phyloP scores from a whole-genome alignment of 2,797 vertebrate species.

The Carduelis carduelis region DNA sequence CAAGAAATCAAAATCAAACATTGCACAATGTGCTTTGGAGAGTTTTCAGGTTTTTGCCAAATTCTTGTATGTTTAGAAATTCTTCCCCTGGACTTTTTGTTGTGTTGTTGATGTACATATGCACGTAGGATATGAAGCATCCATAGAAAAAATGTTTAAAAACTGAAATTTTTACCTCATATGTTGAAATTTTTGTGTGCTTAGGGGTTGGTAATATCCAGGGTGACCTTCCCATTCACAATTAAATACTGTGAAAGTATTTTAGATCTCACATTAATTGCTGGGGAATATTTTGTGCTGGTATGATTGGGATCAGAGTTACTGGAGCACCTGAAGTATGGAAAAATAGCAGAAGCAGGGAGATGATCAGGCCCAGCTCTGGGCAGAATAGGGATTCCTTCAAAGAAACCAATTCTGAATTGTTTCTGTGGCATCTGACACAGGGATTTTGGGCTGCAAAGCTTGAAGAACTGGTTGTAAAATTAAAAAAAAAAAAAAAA shows the following conservation, averaged over 20 bases:
- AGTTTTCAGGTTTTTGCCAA: background rate
- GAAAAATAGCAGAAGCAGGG: background rate
- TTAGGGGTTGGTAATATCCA: background rate
- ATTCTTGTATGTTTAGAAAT: background rate
- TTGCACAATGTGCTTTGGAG: background rate
- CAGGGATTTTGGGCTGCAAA: background rate
- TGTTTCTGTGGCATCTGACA: background rate
- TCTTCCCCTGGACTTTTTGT: background rate
- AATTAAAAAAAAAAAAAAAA: background rate
- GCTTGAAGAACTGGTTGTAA: background rate
- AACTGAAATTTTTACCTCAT: background rate
- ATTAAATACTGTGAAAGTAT: background rate
- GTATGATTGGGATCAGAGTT: background rate
- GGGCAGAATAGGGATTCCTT: background rate
- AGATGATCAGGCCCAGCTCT: background rate
- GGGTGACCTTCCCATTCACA: background rate
- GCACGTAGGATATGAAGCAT: accelerated
- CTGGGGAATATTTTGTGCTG: background rate
- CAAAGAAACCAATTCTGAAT: background rate
- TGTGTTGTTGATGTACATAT: background rate
- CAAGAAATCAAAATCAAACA: background rate
- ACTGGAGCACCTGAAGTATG: background rate
- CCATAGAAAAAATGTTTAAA: background rate
- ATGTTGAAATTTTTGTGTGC: accelerated
- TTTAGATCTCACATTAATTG: background rate